A percentile compares a stretch with the other conserved stretches of the same genome.
These are phyloP conservation scores for Drosophila saltans DNA, from an alignment of 1,140 invertebrate genomes.

Conservation along the genomic window DNA sequence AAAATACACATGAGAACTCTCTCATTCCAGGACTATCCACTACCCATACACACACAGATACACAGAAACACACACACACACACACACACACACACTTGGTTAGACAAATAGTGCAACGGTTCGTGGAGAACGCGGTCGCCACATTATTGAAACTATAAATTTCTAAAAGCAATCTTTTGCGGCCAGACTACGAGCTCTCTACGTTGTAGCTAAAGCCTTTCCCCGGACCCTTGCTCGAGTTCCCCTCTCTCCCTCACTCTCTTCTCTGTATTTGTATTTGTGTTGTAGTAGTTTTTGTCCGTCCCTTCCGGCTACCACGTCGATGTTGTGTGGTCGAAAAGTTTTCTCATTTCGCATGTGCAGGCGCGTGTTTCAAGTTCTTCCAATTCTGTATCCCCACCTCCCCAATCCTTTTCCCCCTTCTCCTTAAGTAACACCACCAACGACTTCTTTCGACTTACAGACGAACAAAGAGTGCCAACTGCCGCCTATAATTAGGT, in stretches of 20 bases:
- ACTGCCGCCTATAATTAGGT: constrained; percentile 28
- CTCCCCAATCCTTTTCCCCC: background rate
- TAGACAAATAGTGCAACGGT: constrained; percentile 57
- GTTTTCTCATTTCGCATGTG: constrained; percentile 78
- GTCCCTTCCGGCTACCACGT: constrained; percentile 30
- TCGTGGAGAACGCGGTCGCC: constrained; percentile 52
- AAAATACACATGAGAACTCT: constrained; percentile 75
- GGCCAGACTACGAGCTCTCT: constrained; percentile 58
- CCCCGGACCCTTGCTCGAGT: background rate
- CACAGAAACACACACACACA: constrained; percentile 13
- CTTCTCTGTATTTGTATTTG: constrained; percentile 50
- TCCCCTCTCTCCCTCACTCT: background rate
- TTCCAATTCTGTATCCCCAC: background rate
- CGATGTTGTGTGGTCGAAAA: constrained; percentile 80
- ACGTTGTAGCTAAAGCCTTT: background rate
- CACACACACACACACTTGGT: constrained; percentile 14
- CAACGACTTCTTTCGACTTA: background rate
- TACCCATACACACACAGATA: constrained; percentile 17
- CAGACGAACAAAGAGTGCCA: background rate
- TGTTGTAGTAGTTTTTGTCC: constrained; percentile 47
- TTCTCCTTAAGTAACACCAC: background rate
- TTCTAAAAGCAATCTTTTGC: constrained; percentile 79
- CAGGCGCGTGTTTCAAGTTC: constrained; percentile 41
- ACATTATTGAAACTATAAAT: constrained; percentile 82
- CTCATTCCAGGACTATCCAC: constrained; percentile 11